Base-by-base conservation (phyloP, 2,888 invertebrate genomes). In the Mythimna impura region DNA sequence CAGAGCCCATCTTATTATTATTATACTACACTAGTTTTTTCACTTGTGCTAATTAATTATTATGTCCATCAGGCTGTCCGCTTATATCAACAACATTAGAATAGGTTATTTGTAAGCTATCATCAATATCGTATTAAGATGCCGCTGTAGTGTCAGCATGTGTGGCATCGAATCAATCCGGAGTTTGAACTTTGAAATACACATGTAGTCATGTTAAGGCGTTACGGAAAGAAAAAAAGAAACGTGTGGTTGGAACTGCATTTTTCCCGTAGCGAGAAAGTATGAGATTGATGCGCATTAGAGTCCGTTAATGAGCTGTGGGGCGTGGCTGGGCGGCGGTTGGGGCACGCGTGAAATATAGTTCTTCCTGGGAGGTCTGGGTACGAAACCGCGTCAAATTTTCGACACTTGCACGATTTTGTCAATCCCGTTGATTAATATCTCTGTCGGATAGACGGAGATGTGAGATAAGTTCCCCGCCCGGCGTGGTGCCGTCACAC, bases 391-490 rank as follows among this genome's bases (percentile, higher is more conserved):
- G 90, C 92, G 91, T 92, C 94, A 93, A 89, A 95, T 94, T 95
- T 95, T 95, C 95, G 95, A 95, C 96, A 95, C 95, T 93, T 88
- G 93, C 94, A 95, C 93, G 94, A 95, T 95, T 95, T 95, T 95
- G 95, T 95, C 95, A 94, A 95, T 92, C 91, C 84, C 79, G 87
- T 89, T 94, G 95, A 95, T 95, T 93, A 92, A 95, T 95, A 94
- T 95, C 94, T 92, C 87, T 84, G 88, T 90, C 89, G 84, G 83
- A 87, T 89, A 90, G 90, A 89, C 88, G 76, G 89, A 91, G 93
- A 94, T 93, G 88, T 81, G 77, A 86, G 94, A 94, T 94, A 93
- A 90, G 86, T 75, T 58, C 80, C 83, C 71, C 80, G 84, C 88
- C 76, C 86, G 80, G 83, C 83, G 86, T 84, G 86, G 83, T 79